Conservation (phyloP, 1,140 invertebrate species). For the Antheraea mylitta region DNA sequence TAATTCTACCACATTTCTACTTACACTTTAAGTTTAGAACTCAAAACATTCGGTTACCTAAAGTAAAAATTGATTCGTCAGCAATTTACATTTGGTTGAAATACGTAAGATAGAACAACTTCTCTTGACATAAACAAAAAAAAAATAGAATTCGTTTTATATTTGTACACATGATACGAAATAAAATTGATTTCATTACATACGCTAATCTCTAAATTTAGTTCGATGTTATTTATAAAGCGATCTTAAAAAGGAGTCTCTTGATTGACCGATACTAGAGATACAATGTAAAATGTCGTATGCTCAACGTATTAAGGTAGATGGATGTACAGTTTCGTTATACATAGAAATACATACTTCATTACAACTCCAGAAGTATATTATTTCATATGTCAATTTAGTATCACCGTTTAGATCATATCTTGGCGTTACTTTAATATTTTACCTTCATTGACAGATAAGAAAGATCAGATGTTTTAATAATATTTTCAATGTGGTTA, state of each 20-base stretch:
- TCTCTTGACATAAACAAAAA: neutral
- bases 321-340: too few species aligned
- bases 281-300: too few species aligned
- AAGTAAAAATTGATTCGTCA: too few species aligned
- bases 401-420: neutral
- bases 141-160: neutral
- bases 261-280: too few species aligned
- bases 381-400: neutral
- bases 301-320: too few species aligned
- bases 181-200: neutral
- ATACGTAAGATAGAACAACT: too few species aligned
- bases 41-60: too few species aligned
- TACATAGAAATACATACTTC: neutral
- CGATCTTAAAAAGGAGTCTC: too few species aligned
- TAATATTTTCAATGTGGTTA: neutral
- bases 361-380: neutral
- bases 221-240: neutral
- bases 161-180: neutral
- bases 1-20: too few species aligned
- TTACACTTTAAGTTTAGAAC: too few species aligned
- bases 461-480: neutral
- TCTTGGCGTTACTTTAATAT: neutral
- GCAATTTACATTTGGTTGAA: too few species aligned
- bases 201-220: neutral
- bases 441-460: neutral